Evolutionary conservation across 2,113 vertebrate genomes (phyloP), one percentile per base, ranked within the genome.

Genomic region (Erythrocebus patas): DNA sequence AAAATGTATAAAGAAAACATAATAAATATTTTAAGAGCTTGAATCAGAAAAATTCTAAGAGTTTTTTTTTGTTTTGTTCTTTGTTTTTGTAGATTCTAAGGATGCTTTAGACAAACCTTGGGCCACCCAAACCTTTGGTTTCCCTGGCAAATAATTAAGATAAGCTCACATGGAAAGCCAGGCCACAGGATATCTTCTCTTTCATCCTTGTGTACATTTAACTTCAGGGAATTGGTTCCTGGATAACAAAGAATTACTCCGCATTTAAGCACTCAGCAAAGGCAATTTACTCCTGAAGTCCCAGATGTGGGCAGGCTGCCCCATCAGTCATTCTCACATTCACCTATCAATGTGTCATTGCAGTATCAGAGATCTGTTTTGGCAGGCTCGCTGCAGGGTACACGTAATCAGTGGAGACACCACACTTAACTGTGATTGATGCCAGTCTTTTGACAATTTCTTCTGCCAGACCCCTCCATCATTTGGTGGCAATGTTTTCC

Each of bases 381-480:
- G 95, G 66, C 98, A 98, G 95, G 52, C 91, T 96, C 4, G 8
- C 95, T 95, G 88, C 91, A 97, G 96, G 75, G 57, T 85, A 84
- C 2, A 7, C 40, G 48, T 40, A 75, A 87, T 89, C 92, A 96
- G 96, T 59, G 89, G 87, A 97, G 95, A 97, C 1, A 0, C 91
- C 93, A 96, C 96, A 95, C 86, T 98, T 98, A 97, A 95, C 95
- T 43, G 57, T 98, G 98, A 98, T 55, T 5, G 55, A 98, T 98
- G 96, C 89, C 96, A 97, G 72, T 93, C 97, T 98, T 98, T 95
- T 97, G 97, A 91, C 93, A 96, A 98, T 97, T 98, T 97, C 97
- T 98, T 68, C 59, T 73, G 97, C 93, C 61, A 98, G 89, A 98
- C 70, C 85, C 90, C 52, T 98, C 98, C 95, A 95, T 98, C 97